A percentile compares a stretch with the other conserved stretches of the same genome.
Conservation (phyloP, 2,888 invertebrate genomes). For the Bhutanitis thaidina region DNA sequence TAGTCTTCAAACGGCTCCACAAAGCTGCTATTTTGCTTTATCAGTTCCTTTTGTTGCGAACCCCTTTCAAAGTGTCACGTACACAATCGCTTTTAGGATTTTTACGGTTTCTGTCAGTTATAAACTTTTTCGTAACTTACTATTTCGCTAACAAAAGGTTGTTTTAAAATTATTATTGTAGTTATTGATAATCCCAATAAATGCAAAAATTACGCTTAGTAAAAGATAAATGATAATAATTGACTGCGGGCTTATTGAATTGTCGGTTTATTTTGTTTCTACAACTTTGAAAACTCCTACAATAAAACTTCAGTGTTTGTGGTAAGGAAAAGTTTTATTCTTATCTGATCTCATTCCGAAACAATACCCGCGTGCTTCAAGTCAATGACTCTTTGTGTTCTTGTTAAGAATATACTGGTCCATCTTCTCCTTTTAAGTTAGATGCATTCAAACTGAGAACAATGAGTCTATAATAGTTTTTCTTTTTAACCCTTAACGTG, state of each 20-base stretch:
- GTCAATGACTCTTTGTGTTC: slow-evolving; percentile 5
- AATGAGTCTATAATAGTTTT: too few species aligned
- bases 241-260: too few species aligned
- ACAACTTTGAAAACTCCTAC: slow-evolving; percentile 7
- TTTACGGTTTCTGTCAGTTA: slow-evolving; percentile 13
- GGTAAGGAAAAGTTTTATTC: slow-evolving; percentile 8
- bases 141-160: not conserved
- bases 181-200: too few species aligned
- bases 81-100: slow-evolving; percentile 22
- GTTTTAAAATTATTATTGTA: too few species aligned
- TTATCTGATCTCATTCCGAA: slow-evolving; percentile 17
- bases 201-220: too few species aligned
- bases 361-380: slow-evolving; percentile 14
- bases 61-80: slow-evolving; percentile 26
- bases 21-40: slow-evolving; percentile 26
- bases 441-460: too few species aligned
- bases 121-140: not conserved
- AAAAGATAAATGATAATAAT: too few species aligned
- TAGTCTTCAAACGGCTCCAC: slow-evolving; percentile 15
- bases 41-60: slow-evolving; percentile 23
- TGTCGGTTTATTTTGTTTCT: not conserved
- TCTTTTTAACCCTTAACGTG: too few species aligned
- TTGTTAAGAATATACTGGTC: not conserved
- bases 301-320: slow-evolving; percentile 18
- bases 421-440: too few species aligned